A percentile compares a stretch with the other conserved stretches of the same genome.
Conservation (phyloP, 2,888 invertebrate species). For the Trichopria drosophilae region DNA sequence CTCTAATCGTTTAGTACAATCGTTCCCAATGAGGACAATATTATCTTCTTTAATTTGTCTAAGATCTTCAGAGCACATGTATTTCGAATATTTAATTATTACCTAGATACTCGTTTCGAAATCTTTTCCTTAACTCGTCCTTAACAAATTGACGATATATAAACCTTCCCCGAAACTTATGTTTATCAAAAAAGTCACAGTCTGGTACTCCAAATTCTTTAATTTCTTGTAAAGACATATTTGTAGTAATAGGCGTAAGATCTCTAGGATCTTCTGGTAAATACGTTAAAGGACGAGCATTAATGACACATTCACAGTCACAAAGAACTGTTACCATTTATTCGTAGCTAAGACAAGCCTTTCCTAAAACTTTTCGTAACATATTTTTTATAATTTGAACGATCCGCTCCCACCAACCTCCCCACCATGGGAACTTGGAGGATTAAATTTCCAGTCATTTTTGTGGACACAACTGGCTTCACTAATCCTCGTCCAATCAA, state of each 20-base stretch:
- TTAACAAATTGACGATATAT: no score
- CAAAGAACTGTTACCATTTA: not conserved
- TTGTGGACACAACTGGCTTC: constrained; percentile 26
- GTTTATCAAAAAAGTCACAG: no score
- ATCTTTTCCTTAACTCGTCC: constrained; percentile 21
- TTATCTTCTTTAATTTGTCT: constrained; percentile 15
- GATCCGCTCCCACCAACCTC: constrained; percentile 56
- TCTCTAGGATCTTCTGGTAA: not conserved
- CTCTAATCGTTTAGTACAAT: constrained; percentile 18
- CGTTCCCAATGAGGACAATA: constrained; percentile 31
- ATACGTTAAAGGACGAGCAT: not conserved
- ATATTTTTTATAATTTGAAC: constrained; percentile 50
- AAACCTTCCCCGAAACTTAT: no score
- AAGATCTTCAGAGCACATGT: not conserved
- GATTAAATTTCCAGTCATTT: constrained; percentile 49
- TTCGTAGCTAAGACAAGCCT: not conserved
- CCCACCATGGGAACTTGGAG: constrained; percentile 56
- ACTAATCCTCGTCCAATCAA: constrained; percentile 41
- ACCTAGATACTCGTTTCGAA: constrained; percentile 25
- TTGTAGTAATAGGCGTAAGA: not conserved
- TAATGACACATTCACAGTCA: not conserved
- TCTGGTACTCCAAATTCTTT: no score
- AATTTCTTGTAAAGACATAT: constrained; percentile 1
- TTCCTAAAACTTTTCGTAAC: not conserved
- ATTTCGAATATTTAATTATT: not conserved